Evolutionary conservation across 2,797 vertebrate species (phyloP), one percentile per base, ranked within the genome.

Genomic region (Propithecus perrieri): DNA sequence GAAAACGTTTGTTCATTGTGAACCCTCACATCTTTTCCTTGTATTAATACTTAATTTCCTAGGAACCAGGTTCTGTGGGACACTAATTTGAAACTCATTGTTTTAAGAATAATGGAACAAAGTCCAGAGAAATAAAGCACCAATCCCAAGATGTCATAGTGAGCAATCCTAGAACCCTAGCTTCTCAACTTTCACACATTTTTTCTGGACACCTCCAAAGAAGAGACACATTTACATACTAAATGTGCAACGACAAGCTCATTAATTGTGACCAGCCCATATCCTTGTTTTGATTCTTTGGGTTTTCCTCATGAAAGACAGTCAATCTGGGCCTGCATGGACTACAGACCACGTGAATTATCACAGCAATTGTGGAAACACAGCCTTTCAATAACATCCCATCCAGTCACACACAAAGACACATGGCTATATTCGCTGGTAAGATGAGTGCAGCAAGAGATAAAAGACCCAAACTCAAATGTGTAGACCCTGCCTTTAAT

Each of bases 371-470:
- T 80, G 35, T 86, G 0, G 48, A 96, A 98, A 96, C 72, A 71
- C 48, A 94, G 48, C 72, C 78, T 97, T 91, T 78, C 85, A 83
- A 41, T 95, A 96, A 92, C 72, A 92, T 85, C 89, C 48, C 71
- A 69, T 97, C 91, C 35, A 53, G 78, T 97, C 94, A 98, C 97
- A 98, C 91, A 83, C 71, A 83, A 22, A 94, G 89, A 96, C 96
- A 98, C 94, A 84, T 97, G 97, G 95, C 93, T 97, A 28, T 78
- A 63, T 50, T 94, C 89, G 50, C 22, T 50, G 50, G 69, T 90
- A 92, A 92, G 95, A 96, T 85, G 89, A 91, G 50, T 79, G 53
- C n/a, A 75, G 41, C 7, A n/a, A 72, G 92, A 97, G 96, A 98
- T 97, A 97, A 94, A 98, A 98, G 20, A 35, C 85, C 7, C 18